Percentiles rank a stretch among this genome's conserved stretches.
phyloP scores from a whole-genome alignment of 92 coral and sea anemone species.

The Paramuricea clavata region DNA sequence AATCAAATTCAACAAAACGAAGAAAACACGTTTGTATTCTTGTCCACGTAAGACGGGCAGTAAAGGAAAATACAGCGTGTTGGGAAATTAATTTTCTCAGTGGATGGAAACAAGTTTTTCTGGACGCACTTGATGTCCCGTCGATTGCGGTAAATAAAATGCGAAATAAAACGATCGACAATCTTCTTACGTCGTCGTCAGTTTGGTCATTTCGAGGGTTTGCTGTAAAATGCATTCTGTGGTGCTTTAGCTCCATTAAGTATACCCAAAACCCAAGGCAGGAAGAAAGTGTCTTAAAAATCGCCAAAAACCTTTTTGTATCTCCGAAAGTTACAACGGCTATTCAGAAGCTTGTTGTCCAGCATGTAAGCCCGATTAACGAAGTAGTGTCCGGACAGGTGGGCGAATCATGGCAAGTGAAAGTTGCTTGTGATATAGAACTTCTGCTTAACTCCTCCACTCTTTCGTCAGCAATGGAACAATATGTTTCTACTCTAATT shows the following conservation, averaged over 20 bases:
- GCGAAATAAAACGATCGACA: slow-evolving; percentile 25
- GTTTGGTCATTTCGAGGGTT: slow-evolving; percentile 48
- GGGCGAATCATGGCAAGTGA: slow-evolving; percentile 59
- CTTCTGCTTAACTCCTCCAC: slow-evolving; percentile 65
- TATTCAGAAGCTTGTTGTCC: slow-evolving; percentile 42
- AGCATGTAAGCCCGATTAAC: slow-evolving; percentile 25
- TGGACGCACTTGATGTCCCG: slow-evolving; percentile 43
- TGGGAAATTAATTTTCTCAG: slow-evolving; percentile 97
- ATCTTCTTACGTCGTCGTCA: slow-evolving; percentile 9
- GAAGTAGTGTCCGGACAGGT: slow-evolving; percentile 33
- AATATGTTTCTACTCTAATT: slow-evolving; percentile 40
- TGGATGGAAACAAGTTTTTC: slow-evolving; percentile 72
- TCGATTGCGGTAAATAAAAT: slow-evolving; percentile 28
- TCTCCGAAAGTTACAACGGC: slow-evolving; percentile 29
- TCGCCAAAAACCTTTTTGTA: slow-evolving; percentile 9
- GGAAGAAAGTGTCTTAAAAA: not conserved
- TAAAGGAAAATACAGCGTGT: slow-evolving; percentile 46
- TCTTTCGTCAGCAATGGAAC: slow-evolving; percentile 57
- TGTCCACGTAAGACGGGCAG: slow-evolving; percentile 84
- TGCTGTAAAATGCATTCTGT: slow-evolving; percentile 39
- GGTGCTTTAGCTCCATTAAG: slow-evolving; percentile 61
- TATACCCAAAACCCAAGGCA: slow-evolving; percentile 33
- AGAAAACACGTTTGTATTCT: slow-evolving; percentile 90
- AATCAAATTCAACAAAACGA: not conserved
- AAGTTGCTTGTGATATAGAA: slow-evolving; percentile 61